Evolutionary conservation across 2,113 vertebrate species (phyloP).

Genomic region (Chiloscyllium plagiosum): DNA sequence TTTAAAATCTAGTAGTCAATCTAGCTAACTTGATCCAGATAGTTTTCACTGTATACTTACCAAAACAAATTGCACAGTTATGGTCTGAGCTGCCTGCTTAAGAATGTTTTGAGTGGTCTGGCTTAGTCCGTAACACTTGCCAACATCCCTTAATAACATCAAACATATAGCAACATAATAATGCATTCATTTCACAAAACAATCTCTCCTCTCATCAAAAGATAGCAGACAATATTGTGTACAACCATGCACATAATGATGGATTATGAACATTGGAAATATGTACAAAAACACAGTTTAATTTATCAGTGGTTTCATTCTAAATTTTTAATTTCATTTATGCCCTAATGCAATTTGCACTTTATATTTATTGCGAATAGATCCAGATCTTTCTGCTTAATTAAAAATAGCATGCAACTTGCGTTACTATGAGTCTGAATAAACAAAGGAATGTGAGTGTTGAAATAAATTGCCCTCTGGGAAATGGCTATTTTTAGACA

Average conservation of each 20-base stretch:
- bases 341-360: background rate
- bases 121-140: too few species aligned
- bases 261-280: background rate
- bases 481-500: background rate
- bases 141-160: background rate
- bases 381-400: background rate
- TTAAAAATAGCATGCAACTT: background rate
- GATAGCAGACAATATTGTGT: background rate
- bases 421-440: background rate
- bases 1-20: too few species aligned
- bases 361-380: background rate
- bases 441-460: background rate
- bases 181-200: background rate
- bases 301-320: background rate
- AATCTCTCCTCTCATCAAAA: background rate
- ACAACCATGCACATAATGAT: background rate
- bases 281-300: background rate
- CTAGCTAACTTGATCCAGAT: too few species aligned
- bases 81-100: too few species aligned
- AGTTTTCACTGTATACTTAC: too few species aligned
- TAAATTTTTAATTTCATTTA: background rate
- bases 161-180: background rate
- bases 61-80: too few species aligned
- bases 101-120: too few species aligned
- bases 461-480: background rate